Evolutionary conservation across 2,888 invertebrate genomes (phyloP).

Genomic region (Parochlus steinenii): DNA sequence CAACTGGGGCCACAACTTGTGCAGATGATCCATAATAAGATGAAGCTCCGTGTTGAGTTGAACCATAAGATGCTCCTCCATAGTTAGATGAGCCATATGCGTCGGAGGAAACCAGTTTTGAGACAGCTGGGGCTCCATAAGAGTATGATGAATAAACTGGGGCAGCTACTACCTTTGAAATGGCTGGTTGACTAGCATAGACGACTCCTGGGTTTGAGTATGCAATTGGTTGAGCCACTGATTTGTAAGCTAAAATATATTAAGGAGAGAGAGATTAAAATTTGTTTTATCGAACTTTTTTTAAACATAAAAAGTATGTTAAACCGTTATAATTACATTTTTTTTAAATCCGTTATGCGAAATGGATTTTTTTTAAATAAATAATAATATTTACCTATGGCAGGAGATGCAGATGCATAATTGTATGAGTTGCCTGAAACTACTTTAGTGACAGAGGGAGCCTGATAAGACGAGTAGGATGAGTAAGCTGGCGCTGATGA

Average conservation of each 20-base stretch:
- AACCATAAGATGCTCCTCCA: conserved; percentile 3
- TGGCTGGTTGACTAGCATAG: conserved; percentile 17
- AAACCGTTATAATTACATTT: no score
- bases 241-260: conserved; percentile 14
- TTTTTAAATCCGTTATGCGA: no score
- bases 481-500: conserved; percentile 4
- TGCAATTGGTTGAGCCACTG: conserved; percentile 15
- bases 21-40: conserved; percentile 10
- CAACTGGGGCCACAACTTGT: conserved; percentile 22
- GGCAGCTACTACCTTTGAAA: conserved; percentile 20
- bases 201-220: conserved; percentile 15
- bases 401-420: no score
- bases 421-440: no score
- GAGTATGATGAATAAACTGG: conserved; percentile 17
- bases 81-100: conserved; percentile 1
- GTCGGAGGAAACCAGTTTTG: conserved; percentile 14
- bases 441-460: conserved; percentile 14
- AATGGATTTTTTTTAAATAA: no score
- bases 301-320: no score
- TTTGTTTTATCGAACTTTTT: no score
- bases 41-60: neutral
- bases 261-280: no score
- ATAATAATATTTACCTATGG: no score
- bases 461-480: conserved; percentile 11
- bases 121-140: conserved; percentile 15